A percentile compares a stretch with the other conserved stretches of the same genome.
These are phyloP conservation scores for Andrena camellia DNA, from an alignment of 2,888 invertebrate genomes.

Conservation along the genomic window DNA sequence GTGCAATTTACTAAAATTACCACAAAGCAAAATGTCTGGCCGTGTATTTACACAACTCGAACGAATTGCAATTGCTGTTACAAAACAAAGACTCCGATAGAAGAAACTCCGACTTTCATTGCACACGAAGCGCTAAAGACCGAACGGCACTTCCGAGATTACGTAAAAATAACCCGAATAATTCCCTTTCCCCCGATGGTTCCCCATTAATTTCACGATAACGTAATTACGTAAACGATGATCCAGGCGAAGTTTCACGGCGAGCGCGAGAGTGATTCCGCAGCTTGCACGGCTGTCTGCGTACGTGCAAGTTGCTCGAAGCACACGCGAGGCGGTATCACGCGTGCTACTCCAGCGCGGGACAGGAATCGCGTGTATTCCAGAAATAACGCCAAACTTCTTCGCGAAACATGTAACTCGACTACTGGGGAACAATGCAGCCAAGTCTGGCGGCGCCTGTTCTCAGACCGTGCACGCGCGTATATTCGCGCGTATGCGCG, in stretches of 20 bases:
- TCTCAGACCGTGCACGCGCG: conserved; percentile 9
- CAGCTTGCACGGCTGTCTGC: background rate
- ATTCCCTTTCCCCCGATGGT: background rate
- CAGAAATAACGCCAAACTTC: conserved; percentile 69
- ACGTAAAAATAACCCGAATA: background rate
- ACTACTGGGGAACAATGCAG: conserved; percentile 63
- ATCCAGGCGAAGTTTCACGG: background rate
- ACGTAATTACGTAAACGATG: conserved; percentile 6
- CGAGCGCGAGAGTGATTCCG: background rate
- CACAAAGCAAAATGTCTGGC: too few species aligned
- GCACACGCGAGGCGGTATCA: conserved; percentile 35
- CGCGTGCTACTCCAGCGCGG: conserved; percentile 24
- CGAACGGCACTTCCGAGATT: background rate
- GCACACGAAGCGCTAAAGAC: too few species aligned
- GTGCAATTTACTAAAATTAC: background rate
- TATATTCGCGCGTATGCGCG: conserved; percentile 10
- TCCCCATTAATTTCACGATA: conserved; percentile 14
- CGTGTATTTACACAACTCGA: too few species aligned
- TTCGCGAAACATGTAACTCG: conserved; percentile 64
- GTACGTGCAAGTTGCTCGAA: conserved; percentile 10
- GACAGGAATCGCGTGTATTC: conserved; percentile 62
- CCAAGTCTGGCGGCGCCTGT: conserved; percentile 49
- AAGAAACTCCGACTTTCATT: too few species aligned
- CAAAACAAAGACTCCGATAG: too few species aligned
- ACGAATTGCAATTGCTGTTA: too few species aligned